Base-by-base conservation (phyloP, 2,888 invertebrate species). In the Drosophila sordidula region DNA sequence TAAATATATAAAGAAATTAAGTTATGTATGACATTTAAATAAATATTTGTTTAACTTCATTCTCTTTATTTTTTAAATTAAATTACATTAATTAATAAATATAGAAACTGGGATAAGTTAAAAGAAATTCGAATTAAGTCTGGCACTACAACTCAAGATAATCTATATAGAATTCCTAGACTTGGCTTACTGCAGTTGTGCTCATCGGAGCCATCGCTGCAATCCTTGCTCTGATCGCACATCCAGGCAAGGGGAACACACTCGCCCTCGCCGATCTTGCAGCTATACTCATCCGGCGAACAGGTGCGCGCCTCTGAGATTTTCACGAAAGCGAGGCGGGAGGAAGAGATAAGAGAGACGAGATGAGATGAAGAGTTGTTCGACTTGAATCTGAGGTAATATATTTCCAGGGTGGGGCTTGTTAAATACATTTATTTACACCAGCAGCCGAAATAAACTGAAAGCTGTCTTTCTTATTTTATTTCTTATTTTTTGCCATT, bases 171-270 rank as follows among this genome's bases (percentile, higher is more conserved):
- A 11, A 25, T 16, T n/a, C 46, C 6, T n/a, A 42, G 39, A 11
- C 36, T 18, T 32, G 52, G 66, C 97, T 97, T 96, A 97, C 97
- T 97, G 95, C 98, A 98, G 93, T 96, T 95, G 93, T 95, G 95
- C 92, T 98, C 98, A 93, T 98, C 98, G 87, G 97, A 97, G 90
- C 95, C 96, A 92, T 98, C 97, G 69, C 95, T 95, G 93, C 98
- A 98, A 93, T 98, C 98, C 51, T 94, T 94, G 92, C 95, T 96
- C 93, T 96, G 96, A 93, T 98, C 98, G 93, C 98, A 98, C 95
- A 97, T 96, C 98, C 98, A 98, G 68, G 97, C 96, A 89, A 97
- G 94, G 75, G 97, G 97, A 86, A 98, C 96, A 92, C 98, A 98
- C 93, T 97, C 97, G 74, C 97, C 97, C 72, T 95, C 95, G 89